phyloP scores from a whole-genome alignment of 64 coral and sea anemone species.

The Montipora sp. region DNA sequence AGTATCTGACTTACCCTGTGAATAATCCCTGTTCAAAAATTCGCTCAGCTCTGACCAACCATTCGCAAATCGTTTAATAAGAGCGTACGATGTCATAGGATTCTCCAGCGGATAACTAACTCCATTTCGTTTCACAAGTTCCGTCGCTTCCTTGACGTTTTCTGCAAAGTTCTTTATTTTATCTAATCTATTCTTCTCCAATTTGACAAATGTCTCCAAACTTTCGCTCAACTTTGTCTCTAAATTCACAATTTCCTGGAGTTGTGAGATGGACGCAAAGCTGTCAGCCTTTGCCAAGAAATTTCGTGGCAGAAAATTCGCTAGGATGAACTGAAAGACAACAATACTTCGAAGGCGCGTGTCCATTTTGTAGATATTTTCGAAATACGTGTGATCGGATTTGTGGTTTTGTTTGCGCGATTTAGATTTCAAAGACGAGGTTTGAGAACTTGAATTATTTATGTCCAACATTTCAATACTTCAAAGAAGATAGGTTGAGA shows the following conservation, averaged over 20 bases:
- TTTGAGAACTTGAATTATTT: conserved; percentile 31
- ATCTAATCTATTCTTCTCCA: conserved; percentile 35
- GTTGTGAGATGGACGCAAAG: conserved; percentile 67
- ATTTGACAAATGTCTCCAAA: conserved; percentile 59
- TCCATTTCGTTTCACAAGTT: conserved; percentile 19
- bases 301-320: neutral
- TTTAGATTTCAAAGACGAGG: neutral
- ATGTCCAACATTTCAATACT: neutral
- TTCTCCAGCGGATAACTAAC: conserved; percentile 16
- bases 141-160: conserved; percentile 48
- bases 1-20: conserved; percentile 56
- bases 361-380: conserved; percentile 21
- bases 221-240: conserved; percentile 65
- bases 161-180: conserved; percentile 63
- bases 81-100: conserved; percentile 25
- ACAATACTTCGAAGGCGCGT: neutral
- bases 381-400: neutral
- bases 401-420: neutral
- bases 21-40: conserved; percentile 53
- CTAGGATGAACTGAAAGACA: neutral
- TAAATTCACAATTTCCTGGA: conserved; percentile 73
- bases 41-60: conserved; percentile 55
- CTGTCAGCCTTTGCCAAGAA: conserved; percentile 11
- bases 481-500: neutral
- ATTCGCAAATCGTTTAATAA: conserved; percentile 49